phyloP scores from a whole-genome alignment of 2,797 vertebrate species.

The Danio tinwini region DNA sequence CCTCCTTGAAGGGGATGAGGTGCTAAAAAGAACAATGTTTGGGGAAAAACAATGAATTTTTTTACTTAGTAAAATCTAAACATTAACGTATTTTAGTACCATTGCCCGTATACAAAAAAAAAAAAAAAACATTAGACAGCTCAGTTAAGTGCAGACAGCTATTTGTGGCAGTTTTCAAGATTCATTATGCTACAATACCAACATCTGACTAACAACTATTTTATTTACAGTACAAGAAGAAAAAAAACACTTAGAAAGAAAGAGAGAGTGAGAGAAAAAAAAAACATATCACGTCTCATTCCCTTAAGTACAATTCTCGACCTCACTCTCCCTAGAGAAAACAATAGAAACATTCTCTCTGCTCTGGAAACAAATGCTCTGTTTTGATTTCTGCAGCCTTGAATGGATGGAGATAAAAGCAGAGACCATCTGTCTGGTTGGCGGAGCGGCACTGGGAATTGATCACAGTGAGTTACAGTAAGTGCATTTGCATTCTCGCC shows the following conservation, averaged over 20 bases:
- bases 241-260: conserved; percentile 38
- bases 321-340: conserved; percentile 48
- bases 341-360: conserved; percentile 63
- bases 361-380: conserved; percentile 62
- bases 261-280: conserved; percentile 63
- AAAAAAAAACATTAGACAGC: conserved; percentile 2
- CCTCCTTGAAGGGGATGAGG: neutral
- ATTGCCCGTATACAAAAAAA: no score
- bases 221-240: conserved; percentile 15
- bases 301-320: conserved; percentile 68
- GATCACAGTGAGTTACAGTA: conserved; percentile 66
- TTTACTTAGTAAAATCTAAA: neutral
- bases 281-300: conserved; percentile 70
- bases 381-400: conserved; percentile 74
- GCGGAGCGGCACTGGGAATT: conserved; percentile 66
- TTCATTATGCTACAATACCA: conserved; percentile 17
- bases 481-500: conserved; percentile 70
- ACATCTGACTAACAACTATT: conserved; percentile 6
- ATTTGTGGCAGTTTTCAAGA: neutral
- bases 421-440: conserved; percentile 73
- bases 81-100: neutral
- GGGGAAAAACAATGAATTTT: neutral
- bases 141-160: neutral
- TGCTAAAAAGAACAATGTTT: neutral
- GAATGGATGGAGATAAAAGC: conserved; percentile 70